phyloP scores from a whole-genome alignment of 2,797 vertebrate genomes.

The Phalloptychus januarius region DNA sequence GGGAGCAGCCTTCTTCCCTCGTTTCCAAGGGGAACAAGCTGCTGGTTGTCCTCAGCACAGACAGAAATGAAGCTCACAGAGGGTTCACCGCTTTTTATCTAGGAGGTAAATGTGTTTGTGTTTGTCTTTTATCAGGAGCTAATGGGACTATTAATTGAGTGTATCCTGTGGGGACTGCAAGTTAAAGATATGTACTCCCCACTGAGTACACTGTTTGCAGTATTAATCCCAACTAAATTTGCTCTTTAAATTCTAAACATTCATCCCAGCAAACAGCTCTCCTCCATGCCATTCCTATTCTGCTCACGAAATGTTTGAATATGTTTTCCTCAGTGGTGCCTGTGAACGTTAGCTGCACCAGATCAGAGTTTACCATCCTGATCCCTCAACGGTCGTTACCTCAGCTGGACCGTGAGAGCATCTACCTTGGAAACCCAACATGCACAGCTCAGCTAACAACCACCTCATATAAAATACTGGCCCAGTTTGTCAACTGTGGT shows the following conservation, averaged over 20 bases:
- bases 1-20: slow-evolving; percentile 78
- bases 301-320: slow-evolving; percentile 12
- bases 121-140: neutral
- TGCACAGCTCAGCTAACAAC: slow-evolving; percentile 87
- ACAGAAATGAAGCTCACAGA: slow-evolving; percentile 86
- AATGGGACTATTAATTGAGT: neutral
- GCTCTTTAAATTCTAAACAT: neutral
- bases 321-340: slow-evolving; percentile 86
- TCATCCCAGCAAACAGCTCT: slow-evolving; percentile 8
- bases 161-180: neutral
- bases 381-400: slow-evolving; percentile 87
- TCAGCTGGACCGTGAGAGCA: slow-evolving; percentile 87
- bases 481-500: slow-evolving; percentile 93
- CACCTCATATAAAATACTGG: slow-evolving; percentile 89
- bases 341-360: slow-evolving; percentile 93
- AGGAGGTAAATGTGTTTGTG: slow-evolving; percentile 83
- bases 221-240: slow-evolving; percentile 20
- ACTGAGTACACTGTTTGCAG: neutral
- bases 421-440: slow-evolving; percentile 91
- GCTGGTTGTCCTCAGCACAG: slow-evolving; percentile 89
- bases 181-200: neutral
- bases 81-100: slow-evolving; percentile 90
- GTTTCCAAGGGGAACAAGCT: slow-evolving; percentile 87
- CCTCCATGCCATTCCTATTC: neutral
- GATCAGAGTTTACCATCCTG: slow-evolving; percentile 95